A percentile compares a stretch with the other conserved stretches of the same genome.
Evolutionary conservation across 30 jellyfish, hydroid and myxozoan species (phyloP).

Genomic region (Aurelia sp.): DNA sequence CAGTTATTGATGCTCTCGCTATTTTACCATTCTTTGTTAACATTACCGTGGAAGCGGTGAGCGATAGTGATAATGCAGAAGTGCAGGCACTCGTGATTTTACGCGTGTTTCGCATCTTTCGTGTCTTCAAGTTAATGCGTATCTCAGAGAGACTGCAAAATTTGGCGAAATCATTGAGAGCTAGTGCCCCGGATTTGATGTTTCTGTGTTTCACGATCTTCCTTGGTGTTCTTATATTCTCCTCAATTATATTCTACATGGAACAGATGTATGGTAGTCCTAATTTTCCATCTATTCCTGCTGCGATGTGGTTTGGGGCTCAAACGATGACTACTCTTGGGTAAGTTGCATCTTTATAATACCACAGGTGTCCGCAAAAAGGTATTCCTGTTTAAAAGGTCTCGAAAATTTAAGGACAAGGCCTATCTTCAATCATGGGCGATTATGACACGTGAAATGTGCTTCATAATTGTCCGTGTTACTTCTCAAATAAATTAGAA

Average conservation of each 20-base stretch:
- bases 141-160: constrained; percentile 73
- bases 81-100: constrained; percentile 73
- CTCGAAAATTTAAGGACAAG: too few species aligned
- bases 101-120: constrained; percentile 80
- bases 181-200: constrained; percentile 83
- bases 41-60: constrained; percentile 47
- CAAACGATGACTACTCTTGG: constrained; percentile 90
- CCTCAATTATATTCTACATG: constrained; percentile 64
- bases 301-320: constrained; percentile 89
- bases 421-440: too few species aligned
- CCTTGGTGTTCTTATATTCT: constrained; percentile 75
- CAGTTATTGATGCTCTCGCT: constrained; percentile 74
- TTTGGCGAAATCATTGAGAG: constrained; percentile 78
- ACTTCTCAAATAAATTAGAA: too few species aligned
- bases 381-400: too few species aligned
- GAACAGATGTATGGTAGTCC: constrained; percentile 65
- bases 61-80: constrained; percentile 56
- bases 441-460: too few species aligned
- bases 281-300: constrained; percentile 68
- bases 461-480: too few species aligned
- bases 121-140: constrained; percentile 83
- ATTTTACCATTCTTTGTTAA: constrained; percentile 77
- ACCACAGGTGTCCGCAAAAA: too few species aligned
- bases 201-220: constrained; percentile 69
- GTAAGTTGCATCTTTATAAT: constrained; percentile 29